phyloP scores from a whole-genome alignment of 2,888 invertebrate genomes.

The Stegana nigrithorax region DNA sequence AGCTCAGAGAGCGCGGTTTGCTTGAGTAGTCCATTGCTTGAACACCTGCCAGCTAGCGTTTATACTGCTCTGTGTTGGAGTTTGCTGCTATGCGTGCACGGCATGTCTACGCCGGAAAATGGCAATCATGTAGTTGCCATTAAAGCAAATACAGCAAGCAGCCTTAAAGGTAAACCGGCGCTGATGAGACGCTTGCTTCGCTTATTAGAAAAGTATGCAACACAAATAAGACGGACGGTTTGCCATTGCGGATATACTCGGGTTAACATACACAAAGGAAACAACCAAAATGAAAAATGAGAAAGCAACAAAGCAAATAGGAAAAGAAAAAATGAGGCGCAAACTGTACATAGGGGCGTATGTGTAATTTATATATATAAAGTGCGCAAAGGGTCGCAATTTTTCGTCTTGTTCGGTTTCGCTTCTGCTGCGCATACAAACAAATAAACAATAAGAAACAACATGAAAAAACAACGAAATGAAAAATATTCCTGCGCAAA shows the following conservation, averaged over 20 bases:
- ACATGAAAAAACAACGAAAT: too few species aligned
- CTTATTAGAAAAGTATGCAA: conserved; percentile 51
- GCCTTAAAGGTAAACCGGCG: too few species aligned
- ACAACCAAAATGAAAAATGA: too few species aligned
- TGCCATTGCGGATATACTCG: conserved; percentile 37
- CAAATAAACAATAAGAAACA: too few species aligned
- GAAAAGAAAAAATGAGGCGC: background rate
- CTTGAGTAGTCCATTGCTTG: background rate
- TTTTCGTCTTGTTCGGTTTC: background rate
- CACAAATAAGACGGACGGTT: conserved; percentile 61
- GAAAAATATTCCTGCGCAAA: conserved; percentile 9
- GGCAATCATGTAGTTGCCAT: conserved; percentile 54
- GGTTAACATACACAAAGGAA: too few species aligned
- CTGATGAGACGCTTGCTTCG: conserved; percentile 36
- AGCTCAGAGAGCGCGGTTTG: conserved; percentile 35
- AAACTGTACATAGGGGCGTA: background rate
- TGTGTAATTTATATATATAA: background rate
- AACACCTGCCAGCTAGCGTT: conserved; percentile 14
- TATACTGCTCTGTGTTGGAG: too few species aligned
- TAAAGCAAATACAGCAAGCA: conserved; percentile 22
- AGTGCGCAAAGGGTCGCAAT: background rate
- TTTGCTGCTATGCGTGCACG: conserved; percentile 31
- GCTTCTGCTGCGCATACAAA: background rate
- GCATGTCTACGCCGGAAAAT: conserved; percentile 59
- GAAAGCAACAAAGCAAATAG: too few species aligned